Conservation (phyloP, 2,797 vertebrate genomes). For the Anniella stebbinsi region DNA sequence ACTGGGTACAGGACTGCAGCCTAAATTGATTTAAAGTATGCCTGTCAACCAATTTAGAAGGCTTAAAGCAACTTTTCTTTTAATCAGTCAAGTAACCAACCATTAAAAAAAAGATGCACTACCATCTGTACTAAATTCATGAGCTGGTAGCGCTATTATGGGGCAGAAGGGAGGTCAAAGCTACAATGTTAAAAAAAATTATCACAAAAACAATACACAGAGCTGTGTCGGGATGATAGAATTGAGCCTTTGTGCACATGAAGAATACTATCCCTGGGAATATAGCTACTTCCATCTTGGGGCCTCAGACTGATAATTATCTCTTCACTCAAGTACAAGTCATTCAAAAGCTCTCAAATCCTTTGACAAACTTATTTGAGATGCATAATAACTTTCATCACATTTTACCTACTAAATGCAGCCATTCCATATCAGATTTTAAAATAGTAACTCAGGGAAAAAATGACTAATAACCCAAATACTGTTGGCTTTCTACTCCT, state of each 20-base stretch:
- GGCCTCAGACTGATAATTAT: not conserved
- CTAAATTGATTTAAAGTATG: not conserved
- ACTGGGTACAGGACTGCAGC: no score
- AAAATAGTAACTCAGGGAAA: not conserved
- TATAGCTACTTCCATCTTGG: not conserved
- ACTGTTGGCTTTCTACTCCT: not conserved
- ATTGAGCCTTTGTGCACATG: not conserved
- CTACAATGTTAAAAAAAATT: no score
- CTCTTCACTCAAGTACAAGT: not conserved
- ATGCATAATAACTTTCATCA: not conserved
- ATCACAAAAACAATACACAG: not conserved
- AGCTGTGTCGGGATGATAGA: not conserved
- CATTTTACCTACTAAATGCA: conserved; percentile 5
- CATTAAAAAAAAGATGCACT: not conserved
- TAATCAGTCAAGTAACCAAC: not conserved
- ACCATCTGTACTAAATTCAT: not conserved
- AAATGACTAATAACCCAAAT: not conserved
- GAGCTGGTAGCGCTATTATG: not conserved
- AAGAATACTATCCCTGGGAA: not conserved
- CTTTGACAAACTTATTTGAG: not conserved
- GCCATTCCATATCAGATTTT: not conserved
- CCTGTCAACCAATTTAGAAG: not conserved
- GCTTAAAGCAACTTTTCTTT: not conserved
- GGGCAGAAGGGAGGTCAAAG: not conserved
- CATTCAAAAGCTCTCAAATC: not conserved